Evolutionary conservation across 1,140 invertebrate genomes (phyloP).

Genomic region (Chironomus tepperi): DNA sequence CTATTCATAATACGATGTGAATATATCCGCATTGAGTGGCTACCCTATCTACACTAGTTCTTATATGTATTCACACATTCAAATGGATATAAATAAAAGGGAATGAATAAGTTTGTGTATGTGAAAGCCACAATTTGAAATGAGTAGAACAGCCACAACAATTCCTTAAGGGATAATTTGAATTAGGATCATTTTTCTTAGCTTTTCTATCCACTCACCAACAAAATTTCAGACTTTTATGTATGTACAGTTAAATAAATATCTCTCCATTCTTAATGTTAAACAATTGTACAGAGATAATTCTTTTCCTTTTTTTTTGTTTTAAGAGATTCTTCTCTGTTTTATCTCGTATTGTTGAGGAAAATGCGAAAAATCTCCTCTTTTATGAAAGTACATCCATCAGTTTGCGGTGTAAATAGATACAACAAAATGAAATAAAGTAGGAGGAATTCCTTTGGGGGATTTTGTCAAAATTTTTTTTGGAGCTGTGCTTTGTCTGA

Average conservation of each 20-base stretch:
- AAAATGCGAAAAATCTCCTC: constrained; percentile 6
- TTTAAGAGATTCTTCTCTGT: background rate
- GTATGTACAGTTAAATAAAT: background rate
- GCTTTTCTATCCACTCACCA: background rate
- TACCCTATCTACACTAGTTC: too few relatives aligned
- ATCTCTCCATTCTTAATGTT: background rate
- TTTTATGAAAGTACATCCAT: constrained; percentile 1
- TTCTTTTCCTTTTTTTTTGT: background rate
- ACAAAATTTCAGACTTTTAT: background rate
- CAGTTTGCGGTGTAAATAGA: constrained; percentile 6
- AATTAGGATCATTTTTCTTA: constrained; percentile 14
- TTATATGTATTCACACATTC: too few relatives aligned
- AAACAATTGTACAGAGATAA: background rate
- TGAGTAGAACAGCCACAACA: constrained; percentile 6
- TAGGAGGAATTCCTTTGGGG: too few relatives aligned
- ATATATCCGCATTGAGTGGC: too few relatives aligned
- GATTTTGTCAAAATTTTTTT: too few relatives aligned
- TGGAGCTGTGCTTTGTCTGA: too few relatives aligned
- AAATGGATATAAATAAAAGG: too few relatives aligned
- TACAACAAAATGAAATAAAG: background rate
- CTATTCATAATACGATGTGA: too few relatives aligned
- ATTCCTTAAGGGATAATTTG: constrained; percentile 1
- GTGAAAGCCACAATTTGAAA: constrained; percentile 13
- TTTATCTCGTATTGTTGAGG: background rate
- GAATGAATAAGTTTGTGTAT: too few relatives aligned